Evolutionary conservation across 2,113 vertebrate genomes (phyloP), one percentile per base, ranked within the genome.

Genomic region (Cygnus buccinator): DNA sequence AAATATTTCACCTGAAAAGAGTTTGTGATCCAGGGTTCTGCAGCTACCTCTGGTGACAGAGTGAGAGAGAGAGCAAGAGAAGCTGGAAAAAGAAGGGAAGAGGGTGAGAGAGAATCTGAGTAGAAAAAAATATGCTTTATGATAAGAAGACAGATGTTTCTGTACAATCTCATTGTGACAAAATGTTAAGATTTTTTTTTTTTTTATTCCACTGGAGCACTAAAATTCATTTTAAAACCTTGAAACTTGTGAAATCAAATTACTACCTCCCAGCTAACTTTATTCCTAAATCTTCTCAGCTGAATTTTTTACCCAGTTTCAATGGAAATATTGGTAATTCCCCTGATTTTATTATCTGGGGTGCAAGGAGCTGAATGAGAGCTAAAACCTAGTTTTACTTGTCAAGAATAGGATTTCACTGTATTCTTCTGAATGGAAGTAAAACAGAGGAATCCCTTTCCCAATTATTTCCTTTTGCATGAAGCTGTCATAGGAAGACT

Each of bases 21-120:
- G 4, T 76, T 58, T 37, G n/a, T 29, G 28, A 79, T 82, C 43
- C 75, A 48, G 89, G 73, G 89, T 54, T 89, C 94, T 87, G 62
- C 54, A 68, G 70, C 80, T 92, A 79, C 86, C 86, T 92, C 91
- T 94, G 86, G 73, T 89, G 81, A 94, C 84, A 62, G 35, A 67
- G 13, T 39, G 48, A 87, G 48, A 79, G 52, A 58, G 46, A 39
- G 28, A 87, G 33, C 33, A 84, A 70, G 31, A 66, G 29, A 66
- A 5, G 17, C 29, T 54, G 48, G 39, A 20, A 43, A 66, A 79
- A 39, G 35, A 84, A 76, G 11, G 23, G 16, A 70, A 92, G 19
- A 44, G 7, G 28, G 3, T 14, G 50, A 88, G 28, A 85, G 33
- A 63, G 35, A 74, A 86, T 43, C 26, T 54, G 43, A 92, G 11